A percentile compares a stretch with the other conserved stretches of the same genome.
phyloP scores from a whole-genome alignment of 2,888 invertebrate genomes.

The Maniola hyperantus region DNA sequence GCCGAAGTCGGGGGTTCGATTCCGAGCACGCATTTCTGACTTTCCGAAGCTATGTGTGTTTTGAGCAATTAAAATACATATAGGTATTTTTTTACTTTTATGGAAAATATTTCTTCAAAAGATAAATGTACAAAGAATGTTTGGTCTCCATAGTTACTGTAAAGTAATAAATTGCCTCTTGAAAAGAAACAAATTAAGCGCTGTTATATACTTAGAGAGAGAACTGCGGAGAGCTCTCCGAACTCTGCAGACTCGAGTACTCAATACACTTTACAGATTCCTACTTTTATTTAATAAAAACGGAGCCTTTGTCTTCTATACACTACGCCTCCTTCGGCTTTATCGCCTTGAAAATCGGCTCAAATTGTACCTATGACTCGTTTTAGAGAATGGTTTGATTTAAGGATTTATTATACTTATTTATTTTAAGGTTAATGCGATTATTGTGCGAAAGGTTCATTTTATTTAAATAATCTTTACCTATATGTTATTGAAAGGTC shows the following conservation, averaged over 20 bases:
- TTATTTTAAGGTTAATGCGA: too few species aligned
- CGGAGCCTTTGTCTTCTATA: neutral
- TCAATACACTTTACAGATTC: conserved; percentile 8
- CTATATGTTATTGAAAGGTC: too few species aligned
- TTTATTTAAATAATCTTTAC: too few species aligned
- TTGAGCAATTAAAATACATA: neutral
- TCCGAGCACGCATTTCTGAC: too few species aligned
- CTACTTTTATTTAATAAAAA: conserved; percentile 9
- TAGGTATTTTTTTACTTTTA: neutral
- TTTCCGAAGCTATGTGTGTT: too few species aligned
- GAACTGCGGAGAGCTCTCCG: conserved; percentile 6
- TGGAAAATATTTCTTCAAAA: neutral
- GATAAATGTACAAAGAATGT: neutral
- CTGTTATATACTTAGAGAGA: neutral
- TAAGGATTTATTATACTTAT: too few species aligned
- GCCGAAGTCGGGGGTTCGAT: too few species aligned
- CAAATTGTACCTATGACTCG: neutral
- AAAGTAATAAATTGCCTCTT: conserved; percentile 10
- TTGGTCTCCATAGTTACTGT: conserved; percentile 1
- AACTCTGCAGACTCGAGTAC: neutral
- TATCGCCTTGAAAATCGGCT: neutral
- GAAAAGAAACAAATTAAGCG: conserved; percentile 1
- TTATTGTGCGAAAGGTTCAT: neutral
- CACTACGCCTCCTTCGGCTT: neutral
- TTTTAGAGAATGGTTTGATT: too few species aligned